Conservation (phyloP, 1,140 invertebrate genomes). For the Uloborus diversus region DNA sequence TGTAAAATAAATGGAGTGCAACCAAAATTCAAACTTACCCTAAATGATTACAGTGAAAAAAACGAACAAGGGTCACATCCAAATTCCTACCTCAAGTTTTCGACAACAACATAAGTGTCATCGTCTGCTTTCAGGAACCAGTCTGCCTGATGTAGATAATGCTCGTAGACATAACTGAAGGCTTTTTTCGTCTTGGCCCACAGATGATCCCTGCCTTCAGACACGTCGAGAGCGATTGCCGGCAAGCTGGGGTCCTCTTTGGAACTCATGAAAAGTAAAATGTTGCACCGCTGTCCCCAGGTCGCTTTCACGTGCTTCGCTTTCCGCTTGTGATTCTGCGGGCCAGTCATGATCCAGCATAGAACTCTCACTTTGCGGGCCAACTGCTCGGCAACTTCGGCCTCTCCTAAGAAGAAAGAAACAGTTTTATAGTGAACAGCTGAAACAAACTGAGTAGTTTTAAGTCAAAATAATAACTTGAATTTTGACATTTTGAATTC, state of each 20-base stretch:
- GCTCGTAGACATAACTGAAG: constrained; percentile 81
- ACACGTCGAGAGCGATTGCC: constrained; percentile 70
- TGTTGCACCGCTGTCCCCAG: constrained; percentile 94
- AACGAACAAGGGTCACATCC: neutral
- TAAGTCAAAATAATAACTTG: no score
- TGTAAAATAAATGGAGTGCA: no score
- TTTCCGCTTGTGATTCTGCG: constrained; percentile 87
- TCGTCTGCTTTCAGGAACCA: constrained; percentile 97
- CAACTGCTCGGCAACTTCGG: constrained; percentile 76
- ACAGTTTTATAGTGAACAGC: no score
- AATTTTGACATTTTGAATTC: no score
- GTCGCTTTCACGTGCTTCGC: constrained; percentile 93
- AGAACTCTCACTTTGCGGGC: constrained; percentile 79
- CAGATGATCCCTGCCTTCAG: constrained; percentile 87
- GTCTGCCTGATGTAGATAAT: constrained; percentile 83
- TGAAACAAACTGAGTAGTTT: no score
- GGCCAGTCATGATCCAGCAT: constrained; percentile 96
- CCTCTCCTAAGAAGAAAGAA: constrained; percentile 67
- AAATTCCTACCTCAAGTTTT: constrained; percentile 76
- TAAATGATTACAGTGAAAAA: no score
- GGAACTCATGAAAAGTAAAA: constrained; percentile 88
- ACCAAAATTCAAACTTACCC: no score
- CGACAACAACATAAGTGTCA: constrained; percentile 91
- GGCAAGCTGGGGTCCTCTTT: constrained; percentile 68
- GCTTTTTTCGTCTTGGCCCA: constrained; percentile 97